A percentile compares a stretch with the other conserved stretches of the same genome.
phyloP scores from a whole-genome alignment of 1,140 invertebrate genomes.

The Brachionus plicatilis region DNA sequence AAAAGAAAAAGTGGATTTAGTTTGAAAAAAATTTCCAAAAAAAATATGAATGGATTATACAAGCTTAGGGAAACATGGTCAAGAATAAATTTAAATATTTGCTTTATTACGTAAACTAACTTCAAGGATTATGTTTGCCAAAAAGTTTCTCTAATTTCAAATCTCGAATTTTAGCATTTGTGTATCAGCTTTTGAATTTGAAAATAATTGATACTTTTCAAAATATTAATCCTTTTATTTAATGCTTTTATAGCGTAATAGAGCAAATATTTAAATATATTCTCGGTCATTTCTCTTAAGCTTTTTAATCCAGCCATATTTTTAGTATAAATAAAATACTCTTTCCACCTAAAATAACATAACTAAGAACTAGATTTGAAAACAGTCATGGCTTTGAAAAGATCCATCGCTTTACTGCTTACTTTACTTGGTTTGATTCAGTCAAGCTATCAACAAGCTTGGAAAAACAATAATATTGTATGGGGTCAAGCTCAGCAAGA shows the following conservation, averaged over 20 bases:
- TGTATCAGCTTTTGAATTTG: not conserved
- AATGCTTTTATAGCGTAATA: not conserved
- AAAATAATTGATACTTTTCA: not conserved
- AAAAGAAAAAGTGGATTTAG: not conserved
- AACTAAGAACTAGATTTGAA: not conserved
- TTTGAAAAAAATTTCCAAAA: not conserved
- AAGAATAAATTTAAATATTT: not conserved
- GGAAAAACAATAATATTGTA: conserved; percentile 5
- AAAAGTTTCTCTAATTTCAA: not conserved
- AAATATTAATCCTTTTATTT: not conserved
- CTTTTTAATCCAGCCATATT: not conserved
- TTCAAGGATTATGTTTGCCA: not conserved
- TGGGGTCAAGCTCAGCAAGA: not conserved
- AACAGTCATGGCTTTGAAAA: not conserved
- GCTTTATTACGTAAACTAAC: not conserved
- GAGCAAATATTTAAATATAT: not conserved
- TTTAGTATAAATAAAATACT: not conserved
- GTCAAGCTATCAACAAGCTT: not conserved
- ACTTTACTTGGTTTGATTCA: not conserved
- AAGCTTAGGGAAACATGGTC: not conserved
- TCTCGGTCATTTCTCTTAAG: not conserved
- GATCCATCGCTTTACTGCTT: not conserved
- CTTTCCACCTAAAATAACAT: not conserved
- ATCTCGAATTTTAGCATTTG: not conserved
- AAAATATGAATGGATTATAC: not conserved